Conservation (phyloP, 1,140 invertebrate species). For the Drosophila insularis region DNA sequence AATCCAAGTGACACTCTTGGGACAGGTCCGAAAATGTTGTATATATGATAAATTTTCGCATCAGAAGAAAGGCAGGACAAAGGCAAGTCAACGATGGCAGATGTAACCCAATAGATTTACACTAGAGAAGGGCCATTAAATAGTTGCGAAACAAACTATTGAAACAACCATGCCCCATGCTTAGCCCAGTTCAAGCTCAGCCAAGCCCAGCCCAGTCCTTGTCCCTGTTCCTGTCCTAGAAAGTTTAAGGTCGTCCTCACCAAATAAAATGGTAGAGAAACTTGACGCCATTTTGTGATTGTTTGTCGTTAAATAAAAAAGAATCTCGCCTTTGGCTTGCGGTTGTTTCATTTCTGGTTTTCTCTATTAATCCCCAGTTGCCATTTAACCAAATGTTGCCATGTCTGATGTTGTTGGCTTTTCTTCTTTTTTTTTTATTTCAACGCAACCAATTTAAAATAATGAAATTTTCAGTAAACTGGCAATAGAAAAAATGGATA, state of each 20-base stretch:
- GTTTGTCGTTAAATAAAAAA: slow-evolving; percentile 57
- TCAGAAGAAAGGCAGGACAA: background rate
- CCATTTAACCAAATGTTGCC: slow-evolving; percentile 56
- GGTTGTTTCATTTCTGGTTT: slow-evolving; percentile 26
- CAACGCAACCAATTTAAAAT: slow-evolving; percentile 15
- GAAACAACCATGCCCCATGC: slow-evolving; percentile 1
- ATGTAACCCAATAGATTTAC: slow-evolving; percentile 26
- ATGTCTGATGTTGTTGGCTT: slow-evolving; percentile 20
- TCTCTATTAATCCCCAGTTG: slow-evolving; percentile 59
- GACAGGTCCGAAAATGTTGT: slow-evolving; percentile 33
- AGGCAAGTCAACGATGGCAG: slow-evolving; percentile 20
- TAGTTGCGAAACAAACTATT: slow-evolving; percentile 54
- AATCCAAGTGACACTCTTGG: slow-evolving; percentile 48
- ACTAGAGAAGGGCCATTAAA: slow-evolving; percentile 49
- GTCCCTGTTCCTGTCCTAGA: background rate
- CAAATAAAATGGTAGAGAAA: slow-evolving; percentile 40
- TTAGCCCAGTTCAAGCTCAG: too few species aligned
- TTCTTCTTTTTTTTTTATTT: background rate
- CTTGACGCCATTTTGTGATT: slow-evolving; percentile 57
- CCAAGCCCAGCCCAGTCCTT: background rate
- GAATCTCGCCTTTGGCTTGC: slow-evolving; percentile 31
- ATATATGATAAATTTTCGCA: slow-evolving; percentile 11
- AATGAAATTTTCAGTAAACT: slow-evolving; percentile 20
- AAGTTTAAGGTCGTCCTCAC: slow-evolving; percentile 45
- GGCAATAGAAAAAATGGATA: background rate